Evolutionary conservation across 2,888 invertebrate genomes (phyloP).

Genomic region (Ornithoptera alexandrae): DNA sequence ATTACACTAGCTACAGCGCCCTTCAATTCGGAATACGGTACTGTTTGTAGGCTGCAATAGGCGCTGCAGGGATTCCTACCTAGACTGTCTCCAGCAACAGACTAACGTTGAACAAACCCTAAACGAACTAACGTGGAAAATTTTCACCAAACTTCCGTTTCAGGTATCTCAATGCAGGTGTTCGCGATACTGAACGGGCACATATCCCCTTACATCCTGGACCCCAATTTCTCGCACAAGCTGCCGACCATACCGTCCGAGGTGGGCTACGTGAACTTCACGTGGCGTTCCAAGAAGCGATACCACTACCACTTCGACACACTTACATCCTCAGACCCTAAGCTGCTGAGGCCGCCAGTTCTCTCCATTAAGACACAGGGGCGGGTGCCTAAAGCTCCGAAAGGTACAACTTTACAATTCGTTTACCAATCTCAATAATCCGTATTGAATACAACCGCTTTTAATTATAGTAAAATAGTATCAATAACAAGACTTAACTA

Average conservation of each 20-base stretch:
- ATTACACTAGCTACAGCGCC: too few relatives aligned
- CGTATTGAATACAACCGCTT: too few relatives aligned
- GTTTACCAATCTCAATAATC: too few relatives aligned
- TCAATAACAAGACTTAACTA: too few relatives aligned
- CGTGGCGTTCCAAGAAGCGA: conserved; percentile 92
- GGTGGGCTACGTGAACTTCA: conserved; percentile 94
- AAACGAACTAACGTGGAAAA: too few relatives aligned
- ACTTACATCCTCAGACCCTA: conserved; percentile 90
- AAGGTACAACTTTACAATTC: conserved; percentile 76
- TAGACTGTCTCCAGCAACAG: too few relatives aligned
- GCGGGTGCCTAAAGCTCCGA: conserved; percentile 90
- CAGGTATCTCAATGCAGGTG: conserved; percentile 92
- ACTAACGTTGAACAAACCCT: too few relatives aligned
- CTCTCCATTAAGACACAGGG: conserved; percentile 93
- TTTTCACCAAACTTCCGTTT: too few relatives aligned
- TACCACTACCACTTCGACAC: conserved; percentile 93
- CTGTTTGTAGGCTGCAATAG: too few relatives aligned
- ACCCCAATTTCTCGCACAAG: conserved; percentile 93
- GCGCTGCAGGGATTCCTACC: too few relatives aligned
- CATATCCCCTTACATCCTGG: conserved; percentile 91
- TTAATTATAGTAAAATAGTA: too few relatives aligned
- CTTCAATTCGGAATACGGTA: too few relatives aligned
- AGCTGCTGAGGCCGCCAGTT: conserved; percentile 91
- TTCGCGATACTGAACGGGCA: conserved; percentile 93
- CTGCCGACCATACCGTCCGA: conserved; percentile 95